Percentiles rank a stretch among this genome's conserved stretches.
Conservation (phyloP, 2,888 invertebrate species). For the Augochlorella aurata region DNA sequence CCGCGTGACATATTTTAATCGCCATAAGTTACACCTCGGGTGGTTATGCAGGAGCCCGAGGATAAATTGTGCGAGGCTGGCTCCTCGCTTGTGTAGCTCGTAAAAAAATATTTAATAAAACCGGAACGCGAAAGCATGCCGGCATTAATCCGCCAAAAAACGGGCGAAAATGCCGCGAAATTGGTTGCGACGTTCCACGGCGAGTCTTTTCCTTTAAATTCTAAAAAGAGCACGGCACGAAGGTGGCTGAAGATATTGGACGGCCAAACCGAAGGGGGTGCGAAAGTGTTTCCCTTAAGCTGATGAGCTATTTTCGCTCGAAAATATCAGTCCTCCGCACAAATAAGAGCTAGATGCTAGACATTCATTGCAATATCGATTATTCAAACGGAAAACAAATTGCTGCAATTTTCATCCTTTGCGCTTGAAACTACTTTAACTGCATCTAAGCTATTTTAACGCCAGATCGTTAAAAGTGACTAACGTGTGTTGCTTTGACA, state of each 20-base stretch:
- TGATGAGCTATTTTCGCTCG: not conserved
- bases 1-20: conserved; percentile 51
- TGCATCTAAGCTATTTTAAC: too few species aligned
- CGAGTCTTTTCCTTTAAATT: not conserved
- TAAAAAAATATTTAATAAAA: conserved; percentile 47
- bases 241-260: not conserved
- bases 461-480: too few species aligned
- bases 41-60: conserved; percentile 16
- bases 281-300: not conserved
- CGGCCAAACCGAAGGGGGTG: not conserved
- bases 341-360: too few species aligned
- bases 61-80: conserved; percentile 34
- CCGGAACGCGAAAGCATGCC: not conserved
- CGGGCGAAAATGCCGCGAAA: not conserved
- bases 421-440: too few species aligned
- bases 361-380: too few species aligned
- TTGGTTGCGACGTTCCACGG: conserved; percentile 1
- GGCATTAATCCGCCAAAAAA: conserved; percentile 5
- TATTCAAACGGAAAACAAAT: too few species aligned
- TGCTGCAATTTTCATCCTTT: too few species aligned
- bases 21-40: conserved; percentile 32
- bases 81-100: conserved; percentile 1
- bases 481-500: too few species aligned
- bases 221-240: not conserved
- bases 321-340: too few species aligned